Evolutionary conservation across 2,888 invertebrate genomes (phyloP).

Genomic region (Blastobasis adustella): DNA sequence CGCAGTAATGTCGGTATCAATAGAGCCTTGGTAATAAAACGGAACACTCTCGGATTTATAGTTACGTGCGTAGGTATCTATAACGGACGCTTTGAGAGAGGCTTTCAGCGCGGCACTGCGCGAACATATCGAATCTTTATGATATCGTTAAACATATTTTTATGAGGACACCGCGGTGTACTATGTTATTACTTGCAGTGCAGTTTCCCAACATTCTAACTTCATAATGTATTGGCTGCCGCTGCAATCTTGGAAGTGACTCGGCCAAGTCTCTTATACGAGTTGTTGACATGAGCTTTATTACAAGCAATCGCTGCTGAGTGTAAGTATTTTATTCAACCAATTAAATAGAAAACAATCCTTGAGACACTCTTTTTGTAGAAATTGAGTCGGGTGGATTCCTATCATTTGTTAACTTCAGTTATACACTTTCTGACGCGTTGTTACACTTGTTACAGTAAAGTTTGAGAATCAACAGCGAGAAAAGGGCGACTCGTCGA

Average conservation of each 20-base stretch:
- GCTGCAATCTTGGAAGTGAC: no score
- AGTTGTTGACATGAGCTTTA: no score
- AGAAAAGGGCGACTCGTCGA: conserved; percentile 14
- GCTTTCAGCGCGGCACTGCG: conserved; percentile 49
- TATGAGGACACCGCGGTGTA: conserved; percentile 64
- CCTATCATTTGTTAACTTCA: no score
- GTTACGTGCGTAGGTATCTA: conserved; percentile 15
- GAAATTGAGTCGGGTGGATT: no score
- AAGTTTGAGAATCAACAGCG: neutral
- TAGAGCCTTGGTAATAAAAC: conserved; percentile 51
- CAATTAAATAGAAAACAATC: no score
- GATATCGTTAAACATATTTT: conserved; percentile 72
- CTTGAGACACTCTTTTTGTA: no score
- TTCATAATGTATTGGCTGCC: neutral
- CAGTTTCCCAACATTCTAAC: no score
- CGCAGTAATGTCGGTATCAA: conserved; percentile 41
- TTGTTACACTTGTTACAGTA: neutral
- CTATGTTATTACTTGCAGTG: conserved; percentile 44
- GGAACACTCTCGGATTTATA: conserved; percentile 58
- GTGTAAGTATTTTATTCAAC: no score
- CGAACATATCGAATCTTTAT: conserved; percentile 66
- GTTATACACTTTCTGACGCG: no score
- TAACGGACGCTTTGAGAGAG: conserved; percentile 36
- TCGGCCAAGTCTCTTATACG: no score
- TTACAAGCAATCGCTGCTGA: no score